Evolutionary conservation across 64 coral and sea anemone species (phyloP), one percentile per base, ranked within the genome.

Genomic region (Exaiptasia diaphana): DNA sequence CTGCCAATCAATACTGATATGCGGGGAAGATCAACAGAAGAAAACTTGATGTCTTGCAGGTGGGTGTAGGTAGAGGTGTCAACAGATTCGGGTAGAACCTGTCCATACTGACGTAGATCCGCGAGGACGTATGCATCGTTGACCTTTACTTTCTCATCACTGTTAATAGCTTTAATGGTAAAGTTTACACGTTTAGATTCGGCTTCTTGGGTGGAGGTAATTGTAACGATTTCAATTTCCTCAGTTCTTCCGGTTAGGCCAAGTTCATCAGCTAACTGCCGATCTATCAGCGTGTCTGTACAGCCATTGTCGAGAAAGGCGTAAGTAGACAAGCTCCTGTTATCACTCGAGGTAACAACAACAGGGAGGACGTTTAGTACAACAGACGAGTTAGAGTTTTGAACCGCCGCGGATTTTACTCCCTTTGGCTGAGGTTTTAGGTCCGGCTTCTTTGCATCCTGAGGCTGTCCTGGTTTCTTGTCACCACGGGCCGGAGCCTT

Each of bases 1-100:
- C 67, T 89, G 42, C 76, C 86, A 30, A 81, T 76, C 20, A 88
- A 53, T 50, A 88, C 81, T n/a, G 76, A 87, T 3, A 89, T 53
- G 43, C 86, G 77, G 50, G 49, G 76, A 46, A 88, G 45, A 5
- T 90, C 78, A 42, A 90, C 67, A 8, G 13, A 27, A 20, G 86
- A 68, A 60, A 89, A 81, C 58, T 65, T 28, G 21, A 81, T 64
- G 35, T 81, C 38, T 41, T 44, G 41, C 37, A 81, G 35, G 41
- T 65, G 57, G 26, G 53, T 22, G 26, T 24, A 56, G 53, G 18
- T 24, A 56, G 53, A 56, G 11, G 26, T 24, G 26, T 56, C 3
- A 24, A 35, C 24, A 21, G 30, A 35, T 27, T 71, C 56, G 13
- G 50, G 43, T 11, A 40, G 68, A 42, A 32, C 53, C 59, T 41